A percentile compares a stretch with the other conserved stretches of the same genome.
Conservation (phyloP, 2,113 vertebrate species). For the Garra rufa region DNA sequence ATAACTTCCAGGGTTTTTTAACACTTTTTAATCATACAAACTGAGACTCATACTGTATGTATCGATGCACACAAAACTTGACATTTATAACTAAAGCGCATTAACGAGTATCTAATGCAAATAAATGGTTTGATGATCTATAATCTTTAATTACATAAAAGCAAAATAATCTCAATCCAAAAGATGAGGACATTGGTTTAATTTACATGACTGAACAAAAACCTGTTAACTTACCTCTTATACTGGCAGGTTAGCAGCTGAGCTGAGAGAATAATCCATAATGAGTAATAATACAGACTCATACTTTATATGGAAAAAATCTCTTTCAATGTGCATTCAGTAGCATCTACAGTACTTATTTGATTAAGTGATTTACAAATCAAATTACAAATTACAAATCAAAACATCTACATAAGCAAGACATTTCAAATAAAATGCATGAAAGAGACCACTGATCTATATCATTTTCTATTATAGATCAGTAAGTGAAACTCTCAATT, state of each 20-base stretch:
- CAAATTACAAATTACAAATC: too few relatives aligned
- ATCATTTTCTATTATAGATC: not conserved
- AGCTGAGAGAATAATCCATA: not conserved
- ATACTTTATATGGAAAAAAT: too few relatives aligned
- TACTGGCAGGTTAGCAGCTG: not conserved
- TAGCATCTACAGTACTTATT: too few relatives aligned
- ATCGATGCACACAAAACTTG: not conserved
- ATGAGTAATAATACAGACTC: too few relatives aligned
- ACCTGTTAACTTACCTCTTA: not conserved
- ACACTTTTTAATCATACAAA: not conserved
- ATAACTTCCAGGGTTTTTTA: not conserved
- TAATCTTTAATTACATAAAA: not conserved
- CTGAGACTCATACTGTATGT: too few relatives aligned
- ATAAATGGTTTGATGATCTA: not conserved
- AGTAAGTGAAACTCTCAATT: not conserved
- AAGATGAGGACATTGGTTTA: not conserved
- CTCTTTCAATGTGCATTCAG: too few relatives aligned
- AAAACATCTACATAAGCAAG: too few relatives aligned
- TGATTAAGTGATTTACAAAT: too few relatives aligned
- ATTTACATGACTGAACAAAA: not conserved
- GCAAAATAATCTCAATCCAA: not conserved
- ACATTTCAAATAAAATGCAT: too few relatives aligned
- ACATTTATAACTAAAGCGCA: not conserved
- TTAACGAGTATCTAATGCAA: not conserved
- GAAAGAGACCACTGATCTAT: not conserved